Percentiles rank a stretch among this genome's conserved stretches.
Conservation (phyloP, 2,797 vertebrate genomes). For the Distichodus sexfasciatus region DNA sequence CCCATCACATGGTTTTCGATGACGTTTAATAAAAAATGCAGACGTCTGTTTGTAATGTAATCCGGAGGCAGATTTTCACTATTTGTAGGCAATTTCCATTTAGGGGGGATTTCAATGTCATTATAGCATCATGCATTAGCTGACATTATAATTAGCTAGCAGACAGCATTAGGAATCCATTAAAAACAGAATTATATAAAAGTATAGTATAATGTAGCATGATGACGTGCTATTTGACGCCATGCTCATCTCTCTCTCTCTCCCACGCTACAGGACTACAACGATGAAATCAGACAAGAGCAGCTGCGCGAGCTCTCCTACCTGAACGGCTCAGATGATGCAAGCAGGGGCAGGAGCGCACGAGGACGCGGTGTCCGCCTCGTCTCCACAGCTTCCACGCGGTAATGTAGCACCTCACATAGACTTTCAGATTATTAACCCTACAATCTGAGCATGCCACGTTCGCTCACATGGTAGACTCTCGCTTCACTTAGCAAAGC, state of each 20-base stretch:
- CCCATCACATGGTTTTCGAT: too few relatives aligned
- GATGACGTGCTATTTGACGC: conserved; percentile 53
- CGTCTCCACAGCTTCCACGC: conserved; percentile 74
- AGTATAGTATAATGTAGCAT: conserved; percentile 29
- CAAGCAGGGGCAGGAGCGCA: conserved; percentile 80
- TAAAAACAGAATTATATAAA: neutral
- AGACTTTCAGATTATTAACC: neutral
- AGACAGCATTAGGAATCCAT: too few relatives aligned
- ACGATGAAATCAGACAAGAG: conserved; percentile 98
- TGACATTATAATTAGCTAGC: too few relatives aligned
- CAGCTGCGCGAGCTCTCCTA: conserved; percentile 94
- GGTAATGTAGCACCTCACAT: conserved; percentile 66
- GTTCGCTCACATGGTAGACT: too few relatives aligned
- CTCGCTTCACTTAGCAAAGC: too few relatives aligned
- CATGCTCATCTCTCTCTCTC: conserved; percentile 41
- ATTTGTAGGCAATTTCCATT: too few relatives aligned
- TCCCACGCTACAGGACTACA: conserved; percentile 91
- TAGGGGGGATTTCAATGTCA: too few relatives aligned
- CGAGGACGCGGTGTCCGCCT: conserved; percentile 82
- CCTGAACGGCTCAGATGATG: conserved; percentile 93
- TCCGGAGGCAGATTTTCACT: too few relatives aligned
- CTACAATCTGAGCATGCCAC: conserved; percentile 1
- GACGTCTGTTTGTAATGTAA: too few relatives aligned
- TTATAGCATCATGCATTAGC: conserved; percentile 5
- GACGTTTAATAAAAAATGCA: too few relatives aligned